A percentile compares a stretch with the other conserved stretches of the same genome.
phyloP scores from a whole-genome alignment of 1,140 invertebrate species.

The Melitaea cinxia region DNA sequence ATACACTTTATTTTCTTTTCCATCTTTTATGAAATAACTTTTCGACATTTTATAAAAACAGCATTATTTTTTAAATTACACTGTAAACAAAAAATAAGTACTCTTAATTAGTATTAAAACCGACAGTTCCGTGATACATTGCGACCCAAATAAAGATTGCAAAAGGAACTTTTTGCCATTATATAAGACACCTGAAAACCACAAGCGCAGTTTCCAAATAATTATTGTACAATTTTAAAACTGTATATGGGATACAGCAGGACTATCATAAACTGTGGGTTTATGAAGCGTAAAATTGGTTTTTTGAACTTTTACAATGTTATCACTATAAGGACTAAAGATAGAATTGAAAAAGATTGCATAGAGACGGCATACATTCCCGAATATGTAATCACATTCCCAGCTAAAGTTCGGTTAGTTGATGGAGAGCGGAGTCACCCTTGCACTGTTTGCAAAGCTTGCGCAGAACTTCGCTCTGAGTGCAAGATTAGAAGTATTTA shows the following conservation, averaged over 20 bases:
- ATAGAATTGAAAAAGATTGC: conserved; percentile 72
- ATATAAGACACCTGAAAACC: conserved; percentile 69
- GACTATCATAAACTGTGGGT: conserved; percentile 74
- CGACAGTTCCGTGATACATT: conserved; percentile 53
- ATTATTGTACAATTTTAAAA: conserved; percentile 76
- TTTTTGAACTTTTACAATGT: conserved; percentile 77
- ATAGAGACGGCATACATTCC: conserved; percentile 47
- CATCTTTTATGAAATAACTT: conserved; percentile 18
- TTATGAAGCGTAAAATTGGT: conserved; percentile 68
- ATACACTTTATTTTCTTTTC: conserved; percentile 46
- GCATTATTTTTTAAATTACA: conserved; percentile 3
- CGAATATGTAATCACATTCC: conserved; percentile 63
- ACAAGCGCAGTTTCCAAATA: conserved; percentile 64
- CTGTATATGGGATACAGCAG: conserved; percentile 59
- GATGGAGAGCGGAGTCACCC: conserved; percentile 55
- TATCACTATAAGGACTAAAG: conserved; percentile 68
- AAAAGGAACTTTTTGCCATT: conserved; percentile 60
- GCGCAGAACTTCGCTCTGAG: conserved; percentile 57
- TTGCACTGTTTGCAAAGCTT: conserved; percentile 61
- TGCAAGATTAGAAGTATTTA: conserved; percentile 73
- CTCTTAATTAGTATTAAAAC: conserved; percentile 43
- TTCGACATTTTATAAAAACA: conserved; percentile 19
- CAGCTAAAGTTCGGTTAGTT: conserved; percentile 52
- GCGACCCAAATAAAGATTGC: conserved; percentile 63
- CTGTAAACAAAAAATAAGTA: conserved; percentile 32